Evolutionary conservation across 2,888 invertebrate species (phyloP).

Genomic region (Plagiodera versicolora): DNA sequence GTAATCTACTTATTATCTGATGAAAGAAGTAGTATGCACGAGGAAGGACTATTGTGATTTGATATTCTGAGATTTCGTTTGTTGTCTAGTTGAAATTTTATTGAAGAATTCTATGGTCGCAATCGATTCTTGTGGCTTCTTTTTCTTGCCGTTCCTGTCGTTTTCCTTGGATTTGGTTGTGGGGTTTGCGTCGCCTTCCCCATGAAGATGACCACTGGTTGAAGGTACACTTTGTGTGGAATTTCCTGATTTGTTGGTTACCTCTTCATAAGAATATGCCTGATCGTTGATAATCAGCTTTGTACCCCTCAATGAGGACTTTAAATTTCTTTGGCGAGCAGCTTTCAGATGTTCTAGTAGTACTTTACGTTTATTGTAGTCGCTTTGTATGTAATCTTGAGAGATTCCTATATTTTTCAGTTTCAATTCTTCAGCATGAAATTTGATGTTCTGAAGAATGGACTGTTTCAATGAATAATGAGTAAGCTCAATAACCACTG

Average conservation of each 20-base stretch:
- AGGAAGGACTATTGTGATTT: neutral
- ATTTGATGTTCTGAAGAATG: slow-evolving; percentile 5
- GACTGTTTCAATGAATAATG: slow-evolving; percentile 5
- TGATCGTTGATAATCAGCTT: neutral
- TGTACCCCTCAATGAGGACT: neutral
- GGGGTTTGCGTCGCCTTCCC: neutral
- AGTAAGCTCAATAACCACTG: slow-evolving; percentile 1
- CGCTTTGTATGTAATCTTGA: slow-evolving; percentile 3
- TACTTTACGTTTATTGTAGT: slow-evolving; percentile 2
- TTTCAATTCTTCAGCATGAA: neutral
- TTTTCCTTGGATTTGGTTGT: neutral
- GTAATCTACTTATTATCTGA: neutral
- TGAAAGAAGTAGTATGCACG: neutral
- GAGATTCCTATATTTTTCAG: slow-evolving; percentile 5
- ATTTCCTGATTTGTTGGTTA: neutral
- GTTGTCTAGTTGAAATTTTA: neutral
- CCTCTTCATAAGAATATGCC: neutral
- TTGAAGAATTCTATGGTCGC: neutral
- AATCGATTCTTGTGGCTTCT: neutral
- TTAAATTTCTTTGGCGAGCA: neutral
- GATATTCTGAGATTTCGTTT: neutral
- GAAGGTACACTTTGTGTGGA: neutral
- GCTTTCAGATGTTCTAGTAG: neutral
- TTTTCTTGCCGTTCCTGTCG: neutral
- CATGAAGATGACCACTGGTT: neutral